Percentiles rank a stretch among this genome's conserved stretches.
phyloP scores from a whole-genome alignment of 2,797 vertebrate genomes.

The Micromesistius poutassou region DNA sequence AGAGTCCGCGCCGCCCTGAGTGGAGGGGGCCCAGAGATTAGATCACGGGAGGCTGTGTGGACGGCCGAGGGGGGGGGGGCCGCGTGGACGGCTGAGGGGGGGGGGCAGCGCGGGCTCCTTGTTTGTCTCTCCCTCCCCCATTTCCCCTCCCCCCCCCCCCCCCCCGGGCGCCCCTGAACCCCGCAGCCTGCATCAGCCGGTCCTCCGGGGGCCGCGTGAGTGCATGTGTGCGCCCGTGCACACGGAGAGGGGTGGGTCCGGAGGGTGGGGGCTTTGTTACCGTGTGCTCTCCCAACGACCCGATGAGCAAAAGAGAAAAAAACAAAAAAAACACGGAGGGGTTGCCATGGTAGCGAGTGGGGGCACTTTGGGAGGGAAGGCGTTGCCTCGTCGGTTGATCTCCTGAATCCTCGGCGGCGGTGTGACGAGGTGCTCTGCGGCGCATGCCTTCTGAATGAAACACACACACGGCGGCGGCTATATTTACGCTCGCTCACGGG shows the following conservation, averaged over 20 bases:
- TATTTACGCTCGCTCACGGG: conserved; percentile 25
- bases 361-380: conserved; percentile 62
- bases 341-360: conserved; percentile 71
- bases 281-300: conserved; percentile 11
- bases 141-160: neutral
- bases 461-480: conserved; percentile 18
- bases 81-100: too few species aligned
- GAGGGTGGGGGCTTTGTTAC: neutral
- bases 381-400: conserved; percentile 58
- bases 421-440: conserved; percentile 14
- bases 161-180: conserved; percentile 40
- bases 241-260: neutral
- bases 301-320: conserved; percentile 23
- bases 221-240: neutral
- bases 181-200: conserved; percentile 62
- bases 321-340: conserved; percentile 32
- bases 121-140: neutral
- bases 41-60: conserved; percentile 4
- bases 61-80: neutral
- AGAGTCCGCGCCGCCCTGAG: conserved; percentile 23
- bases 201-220: conserved; percentile 61
- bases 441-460: conserved; percentile 34
- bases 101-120: neutral
- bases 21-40: conserved; percentile 19
- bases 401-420: conserved; percentile 33